Evolutionary conservation across 1,140 invertebrate species (phyloP), one percentile per base, ranked within the genome.

Genomic region (Caenorhabditis tropicalis): DNA sequence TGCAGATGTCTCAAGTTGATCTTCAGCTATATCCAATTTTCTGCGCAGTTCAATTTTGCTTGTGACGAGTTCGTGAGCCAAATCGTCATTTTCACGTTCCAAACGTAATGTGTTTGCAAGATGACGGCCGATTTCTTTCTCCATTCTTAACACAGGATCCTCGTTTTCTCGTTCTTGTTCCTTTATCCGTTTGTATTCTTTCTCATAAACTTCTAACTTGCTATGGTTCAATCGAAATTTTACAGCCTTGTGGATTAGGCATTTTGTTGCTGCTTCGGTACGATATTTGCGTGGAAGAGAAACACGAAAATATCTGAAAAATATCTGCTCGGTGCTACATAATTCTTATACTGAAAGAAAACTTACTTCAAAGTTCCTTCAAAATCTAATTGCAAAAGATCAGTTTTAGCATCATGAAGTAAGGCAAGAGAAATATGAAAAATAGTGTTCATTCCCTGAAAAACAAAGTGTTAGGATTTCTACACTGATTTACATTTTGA

Each of bases 361-460:
- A 7, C 82, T 49, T 29, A 96, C 91, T 96, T 96, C 4, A 97
- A 91, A 91, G 95, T 95, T 91, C 94, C 96, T 92, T 99, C 98
- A 92, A 99, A 99, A 92, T 99, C 98, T 60, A 97, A 93, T 82
- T 95, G 94, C 36, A 99, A 92, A n/a, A 99, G 92, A 90, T 99
- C 97, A 87, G 96, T 87, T 39, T 90, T 90, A 6, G 90, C 90
- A 81, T 91, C 90, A 90, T 95, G 96, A 43, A 99, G 93, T 36
- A 99, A 92, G 56, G 96, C 96, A 56, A 99, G 91, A 0, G 97
- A 96, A 43, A 99, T 95, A 94, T 98, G 96, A 92, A 99, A 99
- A 46, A 99, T 93, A 0, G 96, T 96, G 89, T 98, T 95, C 86
- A 96, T 94, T 36, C 96, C 96, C 94, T 89, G 53, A 86, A 88